Conservation (phyloP, 2,888 invertebrate species). For the Artemia sinica region DNA sequence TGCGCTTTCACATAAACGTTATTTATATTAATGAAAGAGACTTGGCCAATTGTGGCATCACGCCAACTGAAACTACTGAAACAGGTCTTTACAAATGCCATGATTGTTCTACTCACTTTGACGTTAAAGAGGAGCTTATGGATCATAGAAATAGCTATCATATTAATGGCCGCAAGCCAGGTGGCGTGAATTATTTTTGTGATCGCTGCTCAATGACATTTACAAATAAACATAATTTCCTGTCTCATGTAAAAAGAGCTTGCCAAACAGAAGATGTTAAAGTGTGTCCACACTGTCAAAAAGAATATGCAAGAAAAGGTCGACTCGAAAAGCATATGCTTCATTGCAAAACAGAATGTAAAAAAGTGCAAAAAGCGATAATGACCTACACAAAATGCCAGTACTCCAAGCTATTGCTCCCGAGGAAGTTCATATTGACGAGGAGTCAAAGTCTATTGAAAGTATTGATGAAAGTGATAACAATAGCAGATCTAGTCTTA, state of each 20-base stretch:
- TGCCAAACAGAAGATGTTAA: conserved; percentile 8
- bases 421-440: background rate
- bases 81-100: conserved; percentile 6
- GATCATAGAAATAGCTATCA: conserved; percentile 9
- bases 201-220: conserved; percentile 9
- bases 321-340: conserved; percentile 11
- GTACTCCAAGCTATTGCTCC: background rate
- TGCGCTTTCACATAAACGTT: conserved; percentile 36
- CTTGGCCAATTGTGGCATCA: conserved; percentile 34
- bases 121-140: conserved; percentile 6
- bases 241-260: conserved; percentile 4
- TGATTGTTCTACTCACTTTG: conserved; percentile 5
- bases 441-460: background rate
- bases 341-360: conserved; percentile 11
- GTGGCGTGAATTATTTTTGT: background rate
- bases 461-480: background rate
- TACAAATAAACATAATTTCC: conserved; percentile 1
- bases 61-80: conserved; percentile 15
- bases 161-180: conserved; percentile 8
- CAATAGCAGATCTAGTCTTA: conserved; percentile 2
- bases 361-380: background rate
- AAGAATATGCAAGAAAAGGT: conserved; percentile 13
- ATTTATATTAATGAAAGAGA: conserved; percentile 33
- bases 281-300: conserved; percentile 7
- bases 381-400: background rate